Conservation (phyloP, 2,797 vertebrate species). For the Artibeus lituratus region DNA sequence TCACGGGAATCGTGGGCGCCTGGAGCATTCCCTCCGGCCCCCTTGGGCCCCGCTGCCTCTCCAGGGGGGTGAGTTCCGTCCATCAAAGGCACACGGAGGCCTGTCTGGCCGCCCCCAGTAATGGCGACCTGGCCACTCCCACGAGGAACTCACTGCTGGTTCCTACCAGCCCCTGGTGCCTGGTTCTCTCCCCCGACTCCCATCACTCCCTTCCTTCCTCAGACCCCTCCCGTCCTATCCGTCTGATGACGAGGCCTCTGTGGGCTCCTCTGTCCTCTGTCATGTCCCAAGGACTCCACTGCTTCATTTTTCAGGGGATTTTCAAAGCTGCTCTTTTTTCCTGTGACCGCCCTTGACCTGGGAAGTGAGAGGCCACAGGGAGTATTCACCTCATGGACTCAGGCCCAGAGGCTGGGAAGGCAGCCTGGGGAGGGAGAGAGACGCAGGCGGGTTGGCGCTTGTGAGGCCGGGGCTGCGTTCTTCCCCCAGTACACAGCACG, state of each 20-base stretch:
- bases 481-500: too few relatives aligned
- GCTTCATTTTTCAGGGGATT: background rate
- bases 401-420: background rate
- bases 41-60: background rate
- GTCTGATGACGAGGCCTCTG: background rate
- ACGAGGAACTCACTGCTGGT: background rate
- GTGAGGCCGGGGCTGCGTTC: too few relatives aligned
- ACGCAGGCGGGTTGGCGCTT: background rate
- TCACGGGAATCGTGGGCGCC: background rate
- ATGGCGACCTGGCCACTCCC: background rate
- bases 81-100: background rate
- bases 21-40: background rate
- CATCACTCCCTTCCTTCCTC: background rate
- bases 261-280: background rate
- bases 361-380: background rate
- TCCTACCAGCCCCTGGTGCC: too few relatives aligned
- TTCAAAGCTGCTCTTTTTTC: background rate
- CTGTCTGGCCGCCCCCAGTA: background rate
- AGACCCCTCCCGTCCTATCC: background rate
- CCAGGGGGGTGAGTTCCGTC: background rate
- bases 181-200: too few relatives aligned
- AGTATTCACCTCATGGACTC: background rate
- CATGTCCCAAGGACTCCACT: background rate
- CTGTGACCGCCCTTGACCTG: background rate
- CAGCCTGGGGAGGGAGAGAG: background rate